Base-by-base conservation (phyloP, 2,888 invertebrate species). In the Leptopilina myrica region DNA sequence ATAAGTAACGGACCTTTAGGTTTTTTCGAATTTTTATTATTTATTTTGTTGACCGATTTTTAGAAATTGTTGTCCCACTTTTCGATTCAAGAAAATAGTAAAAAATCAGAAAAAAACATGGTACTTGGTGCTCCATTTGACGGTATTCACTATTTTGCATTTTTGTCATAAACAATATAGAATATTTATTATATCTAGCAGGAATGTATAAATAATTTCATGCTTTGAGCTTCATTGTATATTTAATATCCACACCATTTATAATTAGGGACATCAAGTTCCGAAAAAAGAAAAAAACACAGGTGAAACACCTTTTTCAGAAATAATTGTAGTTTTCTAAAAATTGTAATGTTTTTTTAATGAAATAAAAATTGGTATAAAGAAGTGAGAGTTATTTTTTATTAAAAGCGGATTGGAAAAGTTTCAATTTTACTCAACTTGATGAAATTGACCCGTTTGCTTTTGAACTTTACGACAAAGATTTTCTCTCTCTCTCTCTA, bases 401-500 rank as follows among this genome's bases (percentile, higher is more conserved):
- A 33, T 33, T 0, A 33, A 26, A 26, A 26, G 1, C 3, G 26
- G 26, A 33, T 33, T 59, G 79, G 64, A 33, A 20, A 33, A 78
- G 75, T 81, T 83, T 82, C 69, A 80, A 77, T 81, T 84, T 81
- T 75, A 78, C 76, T 82, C 76, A 33, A 33, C 33, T 8, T 8
- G 62, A 79, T 80, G 85, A 86, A 87, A 87, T 87, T 85, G 87
- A 87, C 84, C 87, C 84, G 83, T 79, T 81, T 82, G 84, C 87
- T 85, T 85, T 89, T 86, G 76, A 83, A 79, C 85, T 82, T 82
- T 81, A 78, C 11, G 12, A 76, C 77, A 81, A 84, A 83, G 79
- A 80, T 76, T 33, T 3, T 33, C 33, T 1, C 33, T 26, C 26
- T 26, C 3, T 26, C 26, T 33, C 78, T 80, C 77, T 64, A 80